phyloP scores from a whole-genome alignment of 2,113 vertebrate species.

The Lethenteron reissneri region DNA sequence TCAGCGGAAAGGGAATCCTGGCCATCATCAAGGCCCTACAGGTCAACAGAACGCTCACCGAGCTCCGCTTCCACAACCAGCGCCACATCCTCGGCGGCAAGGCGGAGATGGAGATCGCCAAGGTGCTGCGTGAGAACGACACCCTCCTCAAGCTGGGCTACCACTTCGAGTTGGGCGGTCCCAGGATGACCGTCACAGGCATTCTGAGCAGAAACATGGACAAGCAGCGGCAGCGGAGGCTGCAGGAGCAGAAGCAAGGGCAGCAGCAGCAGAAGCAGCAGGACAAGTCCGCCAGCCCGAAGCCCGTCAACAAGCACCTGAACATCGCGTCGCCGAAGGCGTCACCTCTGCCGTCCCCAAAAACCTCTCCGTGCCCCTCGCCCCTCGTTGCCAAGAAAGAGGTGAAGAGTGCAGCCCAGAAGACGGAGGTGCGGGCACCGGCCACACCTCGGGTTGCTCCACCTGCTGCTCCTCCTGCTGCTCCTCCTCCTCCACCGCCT shows the following conservation, averaged over 20 bases:
- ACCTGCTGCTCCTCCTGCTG: too few species aligned
- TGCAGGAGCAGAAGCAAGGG: constrained; percentile 37
- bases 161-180: constrained; percentile 79
- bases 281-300: too few species aligned
- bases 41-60: constrained; percentile 72
- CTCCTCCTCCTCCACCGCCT: too few species aligned
- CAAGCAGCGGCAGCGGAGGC: constrained; percentile 59
- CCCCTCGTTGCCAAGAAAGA: too few species aligned
- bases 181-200: constrained; percentile 85
- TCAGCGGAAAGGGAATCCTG: constrained; percentile 69
- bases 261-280: too few species aligned
- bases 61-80: constrained; percentile 91
- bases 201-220: constrained; percentile 88
- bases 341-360: too few species aligned
- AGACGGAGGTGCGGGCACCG: too few species aligned
- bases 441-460: too few species aligned
- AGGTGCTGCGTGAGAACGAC: constrained; percentile 57
- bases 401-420: too few species aligned
- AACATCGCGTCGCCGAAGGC: too few species aligned
- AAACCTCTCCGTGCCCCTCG: too few species aligned
- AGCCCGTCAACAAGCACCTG: too few species aligned
- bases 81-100: constrained; percentile 85
- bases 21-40: constrained; percentile 60
- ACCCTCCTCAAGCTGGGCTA: constrained; percentile 73
- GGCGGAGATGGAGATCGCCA: constrained; percentile 91